Conservation (phyloP, 2,888 invertebrate genomes). For the Drosophila eohydei region DNA sequence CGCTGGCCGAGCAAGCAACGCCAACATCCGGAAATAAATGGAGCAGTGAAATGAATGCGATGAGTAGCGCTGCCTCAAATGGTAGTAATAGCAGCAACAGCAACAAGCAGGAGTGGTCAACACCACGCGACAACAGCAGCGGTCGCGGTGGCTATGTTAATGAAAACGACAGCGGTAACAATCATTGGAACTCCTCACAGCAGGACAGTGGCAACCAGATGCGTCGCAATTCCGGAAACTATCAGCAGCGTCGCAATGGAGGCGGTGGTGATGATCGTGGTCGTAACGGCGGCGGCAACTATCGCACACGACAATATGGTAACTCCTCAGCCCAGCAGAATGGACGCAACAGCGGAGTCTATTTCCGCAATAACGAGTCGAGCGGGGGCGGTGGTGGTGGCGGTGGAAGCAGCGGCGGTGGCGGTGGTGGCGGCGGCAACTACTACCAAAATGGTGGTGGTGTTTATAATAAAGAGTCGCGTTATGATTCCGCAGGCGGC, state of each 20-base stretch:
- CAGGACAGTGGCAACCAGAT: slow-evolving; percentile 64
- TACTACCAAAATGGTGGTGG: slow-evolving; percentile 75
- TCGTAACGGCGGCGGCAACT: slow-evolving; percentile 69
- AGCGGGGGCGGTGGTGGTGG: slow-evolving; percentile 49
- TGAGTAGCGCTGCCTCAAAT: slow-evolving; percentile 63
- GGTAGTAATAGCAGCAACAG: slow-evolving; percentile 59
- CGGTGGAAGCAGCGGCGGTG: slow-evolving; percentile 54
- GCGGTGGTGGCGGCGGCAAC: slow-evolving; percentile 62
- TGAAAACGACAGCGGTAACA: slow-evolving; percentile 55
- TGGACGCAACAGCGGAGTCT: slow-evolving; percentile 78
- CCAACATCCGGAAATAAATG: slow-evolving; percentile 73
- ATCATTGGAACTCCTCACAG: slow-evolving; percentile 66
- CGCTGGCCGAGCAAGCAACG: slow-evolving; percentile 26
- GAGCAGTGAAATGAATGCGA: slow-evolving; percentile 82
- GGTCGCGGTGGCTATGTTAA: slow-evolving; percentile 36
- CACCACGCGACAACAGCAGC: slow-evolving; percentile 71
- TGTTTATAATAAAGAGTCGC: slow-evolving; percentile 71
- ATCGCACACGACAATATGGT: slow-evolving; percentile 75
- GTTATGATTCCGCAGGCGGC: slow-evolving; percentile 75
- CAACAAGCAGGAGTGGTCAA: slow-evolving; percentile 64
- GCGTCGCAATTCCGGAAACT: slow-evolving; percentile 75
- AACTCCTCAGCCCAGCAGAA: slow-evolving; percentile 76
- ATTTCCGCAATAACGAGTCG: slow-evolving; percentile 83
- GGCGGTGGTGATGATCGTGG: slow-evolving; percentile 71
- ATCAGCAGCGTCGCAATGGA: slow-evolving; percentile 66